These are phyloP conservation scores for Melanotaenia pygmaea DNA, from an alignment of 2,797 vertebrate genomes.

Conservation along the genomic window DNA sequence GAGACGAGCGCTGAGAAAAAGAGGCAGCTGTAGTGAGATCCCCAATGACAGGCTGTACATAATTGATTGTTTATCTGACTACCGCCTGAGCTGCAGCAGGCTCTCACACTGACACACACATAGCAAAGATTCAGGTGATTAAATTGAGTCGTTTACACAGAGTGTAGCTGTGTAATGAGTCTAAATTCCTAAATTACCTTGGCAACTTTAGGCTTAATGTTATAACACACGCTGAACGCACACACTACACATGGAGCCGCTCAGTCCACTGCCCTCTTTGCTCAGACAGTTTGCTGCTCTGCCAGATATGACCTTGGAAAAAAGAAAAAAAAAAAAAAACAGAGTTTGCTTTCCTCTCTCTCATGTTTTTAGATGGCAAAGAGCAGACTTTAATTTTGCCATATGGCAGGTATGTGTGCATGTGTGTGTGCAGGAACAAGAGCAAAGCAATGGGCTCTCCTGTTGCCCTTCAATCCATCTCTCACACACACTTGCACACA, in stretches of 20 bases:
- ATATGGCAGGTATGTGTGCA: constrained; percentile 44
- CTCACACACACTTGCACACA: constrained; percentile 47
- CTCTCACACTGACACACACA: constrained; percentile 5
- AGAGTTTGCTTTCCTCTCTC: constrained; percentile 51
- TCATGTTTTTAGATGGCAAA: constrained; percentile 52
- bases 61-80: constrained; percentile 85
- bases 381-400: constrained; percentile 56
- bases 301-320: constrained; percentile 75
- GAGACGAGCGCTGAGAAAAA: constrained; percentile 50
- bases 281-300: constrained; percentile 44
- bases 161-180: constrained; percentile 31
- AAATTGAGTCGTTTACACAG: constrained; percentile 34
- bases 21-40: constrained; percentile 49
- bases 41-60: constrained; percentile 78
- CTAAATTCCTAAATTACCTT: constrained; percentile 45
- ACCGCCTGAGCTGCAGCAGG: constrained; percentile 69
- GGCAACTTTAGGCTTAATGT: constrained; percentile 19
- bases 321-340: background rate
- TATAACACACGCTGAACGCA: constrained; percentile 13
- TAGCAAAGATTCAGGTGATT: constrained; percentile 46
- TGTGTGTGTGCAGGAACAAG: constrained; percentile 32
- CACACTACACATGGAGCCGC: constrained; percentile 2
- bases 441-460: constrained; percentile 41
- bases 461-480: constrained; percentile 71
- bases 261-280: constrained; percentile 46